Evolutionary conservation across 2,113 vertebrate species (phyloP).

Genomic region (Seriola quinqueradiata): DNA sequence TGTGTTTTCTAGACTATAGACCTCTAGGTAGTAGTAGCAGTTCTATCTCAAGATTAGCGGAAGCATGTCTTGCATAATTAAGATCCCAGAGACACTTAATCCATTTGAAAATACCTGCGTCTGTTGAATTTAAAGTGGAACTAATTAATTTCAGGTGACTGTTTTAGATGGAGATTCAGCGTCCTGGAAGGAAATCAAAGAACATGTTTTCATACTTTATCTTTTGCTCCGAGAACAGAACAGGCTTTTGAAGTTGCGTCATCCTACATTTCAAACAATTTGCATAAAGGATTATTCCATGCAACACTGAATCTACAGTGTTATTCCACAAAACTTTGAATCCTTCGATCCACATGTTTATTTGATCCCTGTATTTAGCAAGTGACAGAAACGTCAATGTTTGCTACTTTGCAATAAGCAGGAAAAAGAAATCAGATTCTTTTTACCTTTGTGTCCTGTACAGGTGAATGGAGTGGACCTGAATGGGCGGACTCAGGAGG

Average conservation of each 20-base stretch:
- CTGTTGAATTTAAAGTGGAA: slow-evolving; percentile 6
- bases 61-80: background rate
- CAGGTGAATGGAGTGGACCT: slow-evolving; percentile 96
- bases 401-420: background rate
- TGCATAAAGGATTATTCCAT: slow-evolving; percentile 44
- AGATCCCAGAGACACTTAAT: background rate
- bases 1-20: background rate
- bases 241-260: slow-evolving; percentile 34
- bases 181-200: slow-evolving; percentile 34
- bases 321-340: no score
- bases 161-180: slow-evolving; percentile 28
- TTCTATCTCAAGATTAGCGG: background rate
- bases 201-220: slow-evolving; percentile 1
- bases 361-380: background rate
- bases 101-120: background rate
- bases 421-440: no score
- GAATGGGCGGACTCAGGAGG: slow-evolving; percentile 95
- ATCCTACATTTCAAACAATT: slow-evolving; percentile 14
- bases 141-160: slow-evolving; percentile 4
- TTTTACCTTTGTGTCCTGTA: background rate
- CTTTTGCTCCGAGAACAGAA: slow-evolving; percentile 1
- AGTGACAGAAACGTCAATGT: no score
- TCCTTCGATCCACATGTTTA: slow-evolving; percentile 3
- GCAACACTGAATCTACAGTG: background rate
- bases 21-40: background rate